Evolutionary conservation across 2,797 vertebrate species (phyloP).

Genomic region (Phataginus tetradactyla): DNA sequence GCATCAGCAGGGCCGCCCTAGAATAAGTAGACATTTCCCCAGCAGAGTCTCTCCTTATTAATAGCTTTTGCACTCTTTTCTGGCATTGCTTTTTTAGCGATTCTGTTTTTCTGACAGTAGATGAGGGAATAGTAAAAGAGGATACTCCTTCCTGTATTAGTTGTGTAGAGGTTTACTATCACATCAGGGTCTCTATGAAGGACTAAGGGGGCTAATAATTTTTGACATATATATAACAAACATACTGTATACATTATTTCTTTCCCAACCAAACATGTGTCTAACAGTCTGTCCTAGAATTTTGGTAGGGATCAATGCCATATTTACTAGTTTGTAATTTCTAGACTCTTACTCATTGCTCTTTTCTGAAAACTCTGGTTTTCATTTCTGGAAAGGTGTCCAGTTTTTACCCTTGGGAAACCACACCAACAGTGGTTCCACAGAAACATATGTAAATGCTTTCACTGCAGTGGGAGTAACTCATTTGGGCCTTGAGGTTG

Average conservation of each 20-base stretch:
- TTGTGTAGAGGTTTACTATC: neutral
- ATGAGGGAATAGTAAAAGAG: neutral
- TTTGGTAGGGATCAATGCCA: neutral
- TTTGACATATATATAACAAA: neutral
- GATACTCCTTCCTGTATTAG: neutral
- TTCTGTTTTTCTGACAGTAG: neutral
- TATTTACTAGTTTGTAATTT: neutral
- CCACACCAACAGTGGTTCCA: neutral
- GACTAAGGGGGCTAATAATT: neutral
- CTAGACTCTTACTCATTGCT: neutral
- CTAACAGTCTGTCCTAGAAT: neutral
- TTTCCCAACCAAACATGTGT: neutral
- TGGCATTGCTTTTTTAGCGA: neutral
- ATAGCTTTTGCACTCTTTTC: neutral
- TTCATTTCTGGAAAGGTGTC: neutral
- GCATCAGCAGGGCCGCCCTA: neutral
- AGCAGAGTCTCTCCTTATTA: neutral
- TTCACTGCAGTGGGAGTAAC: neutral
- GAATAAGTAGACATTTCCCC: neutral
- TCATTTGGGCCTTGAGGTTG: neutral
- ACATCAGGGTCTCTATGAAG: neutral
- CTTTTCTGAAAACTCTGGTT: constrained; percentile 29
- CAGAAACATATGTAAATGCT: neutral
- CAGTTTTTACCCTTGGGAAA: neutral
- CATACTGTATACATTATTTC: neutral